Conservation (phyloP, 1,140 invertebrate genomes). For the Macrostomum lignano region DNA sequence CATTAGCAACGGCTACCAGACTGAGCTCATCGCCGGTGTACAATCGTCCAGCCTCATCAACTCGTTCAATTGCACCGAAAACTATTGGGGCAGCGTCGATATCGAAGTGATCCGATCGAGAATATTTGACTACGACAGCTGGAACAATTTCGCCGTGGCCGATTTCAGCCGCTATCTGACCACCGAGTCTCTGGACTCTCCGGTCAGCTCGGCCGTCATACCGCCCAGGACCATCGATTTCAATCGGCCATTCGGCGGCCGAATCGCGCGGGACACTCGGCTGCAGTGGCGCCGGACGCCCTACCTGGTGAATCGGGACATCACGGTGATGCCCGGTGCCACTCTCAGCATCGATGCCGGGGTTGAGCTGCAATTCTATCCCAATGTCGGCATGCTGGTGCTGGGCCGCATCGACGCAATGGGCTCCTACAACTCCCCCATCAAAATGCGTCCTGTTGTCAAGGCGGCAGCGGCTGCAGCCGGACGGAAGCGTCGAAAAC, state of each 20-base stretch:
- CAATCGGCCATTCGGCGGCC: slow-evolving; percentile 40
- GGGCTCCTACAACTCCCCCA: slow-evolving; percentile 46
- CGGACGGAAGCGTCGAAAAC: neutral
- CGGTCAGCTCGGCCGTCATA: slow-evolving; percentile 27
- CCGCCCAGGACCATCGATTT: slow-evolving; percentile 13
- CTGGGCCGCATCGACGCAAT: slow-evolving; percentile 58
- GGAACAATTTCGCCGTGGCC: slow-evolving; percentile 85
- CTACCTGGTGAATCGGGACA: slow-evolving; percentile 56
- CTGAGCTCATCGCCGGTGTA: slow-evolving; percentile 59
- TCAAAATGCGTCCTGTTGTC: slow-evolving; percentile 43
- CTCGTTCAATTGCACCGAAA: slow-evolving; percentile 54
- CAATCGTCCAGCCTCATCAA: slow-evolving; percentile 44
- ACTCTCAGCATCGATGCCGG: slow-evolving; percentile 60
- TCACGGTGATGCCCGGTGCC: slow-evolving; percentile 71
- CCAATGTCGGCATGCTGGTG: slow-evolving; percentile 81
- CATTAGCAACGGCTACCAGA: slow-evolving; percentile 52
- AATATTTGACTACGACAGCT: slow-evolving; percentile 97
- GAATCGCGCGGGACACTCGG: slow-evolving; percentile 42
- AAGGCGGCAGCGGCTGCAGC: too few species aligned
- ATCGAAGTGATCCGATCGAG: slow-evolving; percentile 41
- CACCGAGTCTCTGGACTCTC: slow-evolving; percentile 13
- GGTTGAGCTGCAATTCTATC: slow-evolving; percentile 66
- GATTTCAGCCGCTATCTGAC: slow-evolving; percentile 55
- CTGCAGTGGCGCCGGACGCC: slow-evolving; percentile 39
- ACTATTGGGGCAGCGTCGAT: slow-evolving; percentile 62